phyloP scores from a whole-genome alignment of 2,888 invertebrate genomes.

The Dynastes grantii region DNA sequence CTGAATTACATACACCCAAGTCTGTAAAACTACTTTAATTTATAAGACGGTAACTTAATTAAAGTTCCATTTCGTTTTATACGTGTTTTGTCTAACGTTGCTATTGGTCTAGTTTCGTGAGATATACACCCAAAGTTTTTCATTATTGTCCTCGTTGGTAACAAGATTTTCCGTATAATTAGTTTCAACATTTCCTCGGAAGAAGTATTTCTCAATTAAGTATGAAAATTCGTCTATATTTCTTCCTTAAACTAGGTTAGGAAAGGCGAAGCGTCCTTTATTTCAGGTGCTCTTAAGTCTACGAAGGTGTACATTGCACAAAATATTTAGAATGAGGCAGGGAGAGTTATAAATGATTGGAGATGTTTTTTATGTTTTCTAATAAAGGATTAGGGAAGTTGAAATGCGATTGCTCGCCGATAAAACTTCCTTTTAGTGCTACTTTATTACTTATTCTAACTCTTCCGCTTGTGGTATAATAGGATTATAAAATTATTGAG shows the following conservation, averaged over 20 bases:
- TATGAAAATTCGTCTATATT: conserved; percentile 5
- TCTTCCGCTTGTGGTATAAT: not conserved
- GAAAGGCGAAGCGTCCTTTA: not conserved
- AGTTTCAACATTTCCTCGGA: not conserved
- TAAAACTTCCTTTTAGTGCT: conserved; percentile 5
- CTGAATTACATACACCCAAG: not conserved
- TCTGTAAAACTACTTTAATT: conserved; percentile 21
- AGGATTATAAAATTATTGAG: conserved; percentile 40
- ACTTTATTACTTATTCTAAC: conserved; percentile 33
- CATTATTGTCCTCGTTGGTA: conserved; percentile 6
- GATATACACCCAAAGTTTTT: conserved; percentile 17
- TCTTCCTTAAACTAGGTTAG: conserved; percentile 9
- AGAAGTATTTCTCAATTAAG: conserved; percentile 19
- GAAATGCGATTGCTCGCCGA: conserved; percentile 2
- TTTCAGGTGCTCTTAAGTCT: no score
- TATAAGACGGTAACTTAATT: conserved; percentile 24
- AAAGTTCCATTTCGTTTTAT: conserved; percentile 29
- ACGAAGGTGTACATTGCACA: no score
- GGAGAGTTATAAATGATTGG: not conserved
- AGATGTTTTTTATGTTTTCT: not conserved
- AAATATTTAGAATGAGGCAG: no score
- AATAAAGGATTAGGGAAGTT: not conserved
- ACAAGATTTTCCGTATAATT: conserved; percentile 13
- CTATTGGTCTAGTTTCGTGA: conserved; percentile 12
- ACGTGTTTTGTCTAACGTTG: conserved; percentile 16